Conservation (phyloP, 2,113 vertebrate genomes). For the Tetraodon nigroviridis region DNA sequence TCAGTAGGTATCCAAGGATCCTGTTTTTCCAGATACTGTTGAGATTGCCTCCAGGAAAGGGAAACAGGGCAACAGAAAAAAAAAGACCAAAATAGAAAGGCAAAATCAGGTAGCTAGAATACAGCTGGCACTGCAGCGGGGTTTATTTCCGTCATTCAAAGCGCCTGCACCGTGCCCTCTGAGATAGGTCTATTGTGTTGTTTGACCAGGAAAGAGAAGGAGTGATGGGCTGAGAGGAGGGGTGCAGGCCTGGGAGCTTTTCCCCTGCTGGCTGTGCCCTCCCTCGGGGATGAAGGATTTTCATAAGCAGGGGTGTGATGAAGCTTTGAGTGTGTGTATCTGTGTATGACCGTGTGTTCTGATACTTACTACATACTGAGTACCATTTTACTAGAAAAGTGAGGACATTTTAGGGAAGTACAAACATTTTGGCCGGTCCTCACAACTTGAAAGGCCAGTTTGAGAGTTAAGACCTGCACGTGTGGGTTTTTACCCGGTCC, state of each 20-base stretch:
- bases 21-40: constrained; percentile 64
- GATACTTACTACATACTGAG: constrained; percentile 1
- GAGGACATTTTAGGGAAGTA: no score
- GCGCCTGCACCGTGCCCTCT: constrained; percentile 52
- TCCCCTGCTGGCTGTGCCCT: constrained; percentile 50
- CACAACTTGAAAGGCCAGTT: no score
- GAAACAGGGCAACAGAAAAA: constrained; percentile 43
- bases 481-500: no score
- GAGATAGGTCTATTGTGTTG: constrained; percentile 59
- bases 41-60: constrained; percentile 67
- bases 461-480: no score
- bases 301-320: constrained; percentile 46
- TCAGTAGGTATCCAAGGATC: constrained; percentile 44
- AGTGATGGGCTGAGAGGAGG: constrained; percentile 7
- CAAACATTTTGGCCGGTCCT: no score
- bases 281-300: constrained; percentile 60
- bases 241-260: constrained; percentile 46
- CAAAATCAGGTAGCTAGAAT: constrained; percentile 39
- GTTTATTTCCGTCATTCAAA: constrained; percentile 47
- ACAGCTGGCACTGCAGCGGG: constrained; percentile 26
- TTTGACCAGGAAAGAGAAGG: constrained; percentile 62
- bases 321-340: constrained; percentile 31
- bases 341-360: constrained; percentile 23
- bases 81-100: constrained; percentile 32
- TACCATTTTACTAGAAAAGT: no score